Conservation (phyloP, 1,140 invertebrate species). For the Magallana angulata region DNA sequence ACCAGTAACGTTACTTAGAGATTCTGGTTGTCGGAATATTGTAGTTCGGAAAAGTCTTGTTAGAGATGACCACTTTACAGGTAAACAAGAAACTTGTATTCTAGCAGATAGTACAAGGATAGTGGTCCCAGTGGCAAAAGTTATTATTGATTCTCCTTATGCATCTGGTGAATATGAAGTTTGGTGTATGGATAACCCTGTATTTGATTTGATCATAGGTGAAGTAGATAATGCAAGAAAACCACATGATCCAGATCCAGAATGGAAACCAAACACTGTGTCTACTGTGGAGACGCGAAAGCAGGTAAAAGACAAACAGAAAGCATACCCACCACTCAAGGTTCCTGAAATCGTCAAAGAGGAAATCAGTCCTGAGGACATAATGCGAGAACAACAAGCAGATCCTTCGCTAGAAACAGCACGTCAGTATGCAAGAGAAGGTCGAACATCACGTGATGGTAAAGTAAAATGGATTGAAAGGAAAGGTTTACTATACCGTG, state of each 20-base stretch:
- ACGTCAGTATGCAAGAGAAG: neutral
- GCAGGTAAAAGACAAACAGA: neutral
- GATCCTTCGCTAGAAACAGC: neutral
- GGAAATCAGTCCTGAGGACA: neutral
- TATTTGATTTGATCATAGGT: too few species aligned
- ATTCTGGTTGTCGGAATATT: neutral
- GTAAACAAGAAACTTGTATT: too few species aligned
- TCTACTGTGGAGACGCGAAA: slow-evolving; percentile 9
- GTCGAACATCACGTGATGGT: neutral
- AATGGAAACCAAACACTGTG: neutral
- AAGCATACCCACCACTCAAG: neutral
- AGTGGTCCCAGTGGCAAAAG: neutral
- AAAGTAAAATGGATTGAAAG: neutral
- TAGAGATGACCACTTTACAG: too few species aligned
- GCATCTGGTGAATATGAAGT: neutral
- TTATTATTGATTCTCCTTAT: slow-evolving; percentile 14
- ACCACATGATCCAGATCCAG: too few species aligned
- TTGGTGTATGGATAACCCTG: too few species aligned
- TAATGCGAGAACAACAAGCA: neutral
- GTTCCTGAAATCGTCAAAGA: slow-evolving; percentile 1
- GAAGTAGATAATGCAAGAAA: too few species aligned
- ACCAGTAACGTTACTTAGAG: neutral
- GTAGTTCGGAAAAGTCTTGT: neutral
- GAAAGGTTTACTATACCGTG: slow-evolving; percentile 25
- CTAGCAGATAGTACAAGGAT: too few species aligned